Evolutionary conservation across 2,797 vertebrate genomes (phyloP).

Genomic region (Hylomyscus alleni): DNA sequence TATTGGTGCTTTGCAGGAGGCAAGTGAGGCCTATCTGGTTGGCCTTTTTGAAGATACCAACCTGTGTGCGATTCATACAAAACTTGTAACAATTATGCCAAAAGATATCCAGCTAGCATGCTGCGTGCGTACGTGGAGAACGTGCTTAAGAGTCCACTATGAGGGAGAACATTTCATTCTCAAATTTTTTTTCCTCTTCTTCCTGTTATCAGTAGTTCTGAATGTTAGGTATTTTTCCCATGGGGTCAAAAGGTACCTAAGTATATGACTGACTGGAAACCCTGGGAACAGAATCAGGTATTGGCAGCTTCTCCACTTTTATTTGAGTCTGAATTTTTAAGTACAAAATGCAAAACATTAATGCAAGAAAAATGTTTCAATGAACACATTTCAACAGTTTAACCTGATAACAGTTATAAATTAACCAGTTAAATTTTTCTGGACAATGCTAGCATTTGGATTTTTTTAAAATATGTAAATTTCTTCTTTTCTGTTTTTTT

Average conservation of each 20-base stretch:
- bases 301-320: too few relatives aligned
- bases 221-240: background rate
- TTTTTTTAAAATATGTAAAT: conserved; percentile 89
- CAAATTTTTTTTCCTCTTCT: background rate
- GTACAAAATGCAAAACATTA: conserved; percentile 84
- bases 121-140: fast-evolving
- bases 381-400: conserved; percentile 89
- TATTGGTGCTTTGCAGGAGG: background rate
- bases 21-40: background rate
- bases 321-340: background rate
- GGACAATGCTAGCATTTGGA: conserved; percentile 92
- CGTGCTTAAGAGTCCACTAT: background rate
- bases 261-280: background rate
- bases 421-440: conserved; percentile 91
- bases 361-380: conserved; percentile 85
- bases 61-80: background rate
- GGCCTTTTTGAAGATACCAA: background rate
- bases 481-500: conserved; percentile 87
- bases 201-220: background rate
- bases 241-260: background rate
- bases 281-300: background rate
- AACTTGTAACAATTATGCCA: background rate
- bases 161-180: background rate
- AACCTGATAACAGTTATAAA: conserved; percentile 90
- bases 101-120: background rate